A percentile compares a stretch with the other conserved stretches of the same genome.
phyloP scores from a whole-genome alignment of 2,888 invertebrate genomes.

The Ornithoptera priamus region DNA sequence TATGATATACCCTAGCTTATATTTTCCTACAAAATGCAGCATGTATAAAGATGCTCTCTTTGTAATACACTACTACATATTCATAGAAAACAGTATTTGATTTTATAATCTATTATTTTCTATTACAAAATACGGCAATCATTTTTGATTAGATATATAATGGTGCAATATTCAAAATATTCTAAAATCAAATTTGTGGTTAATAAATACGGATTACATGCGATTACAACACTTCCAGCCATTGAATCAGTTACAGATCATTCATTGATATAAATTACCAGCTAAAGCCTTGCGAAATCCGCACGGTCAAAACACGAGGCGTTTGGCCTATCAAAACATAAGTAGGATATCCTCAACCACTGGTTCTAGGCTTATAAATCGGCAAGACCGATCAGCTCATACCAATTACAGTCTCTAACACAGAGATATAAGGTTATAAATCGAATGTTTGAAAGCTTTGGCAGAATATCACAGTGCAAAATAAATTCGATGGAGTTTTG shows the following conservation, averaged over 20 bases:
- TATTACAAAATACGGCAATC: neutral
- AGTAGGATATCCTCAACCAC: conserved; percentile 57
- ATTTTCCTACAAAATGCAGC: no score
- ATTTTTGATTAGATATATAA: neutral
- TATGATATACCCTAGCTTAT: no score
- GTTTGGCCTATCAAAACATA: conserved; percentile 66
- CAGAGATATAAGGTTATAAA: conserved; percentile 32
- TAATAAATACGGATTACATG: conserved; percentile 52
- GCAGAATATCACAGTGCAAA: conserved; percentile 46
- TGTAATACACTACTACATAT: no score
- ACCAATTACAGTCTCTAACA: conserved; percentile 48
- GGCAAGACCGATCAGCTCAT: conserved; percentile 9
- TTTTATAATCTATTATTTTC: neutral
- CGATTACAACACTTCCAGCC: conserved; percentile 46
- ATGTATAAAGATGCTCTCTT: no score
- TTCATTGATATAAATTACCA: conserved; percentile 61
- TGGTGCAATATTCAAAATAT: neutral
- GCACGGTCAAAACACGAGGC: conserved; percentile 63
- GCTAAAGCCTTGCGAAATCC: conserved; percentile 53
- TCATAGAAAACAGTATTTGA: neutral
- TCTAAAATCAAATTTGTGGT: conserved; percentile 25
- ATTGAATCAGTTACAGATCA: conserved; percentile 44
- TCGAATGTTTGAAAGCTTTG: conserved; percentile 41
- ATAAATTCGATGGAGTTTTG: conserved; percentile 57
- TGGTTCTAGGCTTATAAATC: conserved; percentile 33